A percentile compares a stretch with the other conserved stretches of the same genome.
phyloP scores from a whole-genome alignment of 1,140 invertebrate genomes.

The Drosophila kepulauana region DNA sequence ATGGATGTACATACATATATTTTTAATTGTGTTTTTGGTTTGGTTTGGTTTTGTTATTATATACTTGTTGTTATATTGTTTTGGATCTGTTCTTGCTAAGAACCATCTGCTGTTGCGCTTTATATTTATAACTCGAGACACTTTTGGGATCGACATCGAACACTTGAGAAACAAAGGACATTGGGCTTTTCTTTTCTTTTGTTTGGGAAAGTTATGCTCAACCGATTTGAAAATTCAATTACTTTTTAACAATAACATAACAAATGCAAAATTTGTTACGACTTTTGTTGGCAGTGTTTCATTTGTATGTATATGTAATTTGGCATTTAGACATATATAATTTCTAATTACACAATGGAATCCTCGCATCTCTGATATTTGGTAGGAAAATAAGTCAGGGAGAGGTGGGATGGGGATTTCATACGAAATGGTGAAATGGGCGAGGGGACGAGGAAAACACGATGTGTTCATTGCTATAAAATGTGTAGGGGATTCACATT shows the following conservation, averaged over 20 bases:
- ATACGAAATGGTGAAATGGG: background rate
- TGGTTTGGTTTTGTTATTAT: constrained; percentile 2
- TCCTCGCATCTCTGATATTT: constrained; percentile 38
- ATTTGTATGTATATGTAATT: constrained; percentile 53
- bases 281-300: constrained; percentile 69
- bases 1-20: constrained; percentile 11
- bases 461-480: constrained; percentile 39
- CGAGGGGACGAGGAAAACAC: constrained; percentile 25
- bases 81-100: constrained; percentile 26
- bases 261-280: constrained; percentile 40
- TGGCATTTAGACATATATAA: constrained; percentile 42
- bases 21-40: constrained; percentile 7
- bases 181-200: background rate
- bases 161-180: constrained; percentile 16
- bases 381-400: background rate
- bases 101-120: constrained; percentile 46
- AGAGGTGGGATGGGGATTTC: background rate
- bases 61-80: constrained; percentile 21
- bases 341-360: constrained; percentile 51
- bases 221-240: constrained; percentile 20
- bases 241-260: constrained; percentile 47
- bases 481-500: constrained; percentile 5
- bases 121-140: constrained; percentile 19
- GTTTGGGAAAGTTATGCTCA: background rate
- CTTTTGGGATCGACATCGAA: constrained; percentile 23